These are phyloP conservation scores for Melanostoma scalare DNA, from an alignment of 2,888 invertebrate genomes.

Conservation along the genomic window DNA sequence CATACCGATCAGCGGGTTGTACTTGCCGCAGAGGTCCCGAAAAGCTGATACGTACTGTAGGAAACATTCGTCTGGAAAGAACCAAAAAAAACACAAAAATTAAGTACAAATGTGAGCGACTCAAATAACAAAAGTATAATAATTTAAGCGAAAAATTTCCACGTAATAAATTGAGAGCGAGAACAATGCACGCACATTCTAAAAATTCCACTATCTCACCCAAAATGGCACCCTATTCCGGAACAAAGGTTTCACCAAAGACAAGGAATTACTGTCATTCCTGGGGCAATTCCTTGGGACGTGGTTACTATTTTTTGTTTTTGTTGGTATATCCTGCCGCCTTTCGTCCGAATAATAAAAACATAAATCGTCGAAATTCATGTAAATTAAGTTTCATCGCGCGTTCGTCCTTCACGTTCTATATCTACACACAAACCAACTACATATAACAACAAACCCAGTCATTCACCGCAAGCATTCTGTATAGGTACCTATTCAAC, in stretches of 20 bases:
- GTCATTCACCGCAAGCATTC: slow-evolving; percentile 4
- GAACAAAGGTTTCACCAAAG: background rate
- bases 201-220: slow-evolving; percentile 61
- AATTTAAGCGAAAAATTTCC: slow-evolving; percentile 64
- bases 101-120: slow-evolving; percentile 16
- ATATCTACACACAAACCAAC: slow-evolving; percentile 3
- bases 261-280: slow-evolving; percentile 67
- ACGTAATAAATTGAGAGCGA: slow-evolving; percentile 63
- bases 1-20: slow-evolving; percentile 92
- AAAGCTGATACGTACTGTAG: slow-evolving; percentile 97
- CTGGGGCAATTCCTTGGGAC: slow-evolving; percentile 52
- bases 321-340: slow-evolving; percentile 15
- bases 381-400: slow-evolving; percentile 78
- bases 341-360: slow-evolving; percentile 71
- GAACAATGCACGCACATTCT: slow-evolving; percentile 72
- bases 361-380: slow-evolving; percentile 74
- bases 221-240: slow-evolving; percentile 30
- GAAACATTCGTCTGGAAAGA: slow-evolving; percentile 98
- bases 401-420: slow-evolving; percentile 67
- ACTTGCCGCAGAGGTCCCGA: slow-evolving; percentile 85
- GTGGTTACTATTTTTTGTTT: slow-evolving; percentile 73
- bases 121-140: slow-evolving; percentile 38
- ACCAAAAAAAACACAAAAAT: slow-evolving; percentile 33
- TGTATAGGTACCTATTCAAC: slow-evolving; percentile 46
- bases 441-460: background rate